Conservation (phyloP, 2,113 vertebrate species). For the Lophura nycthemera region DNA sequence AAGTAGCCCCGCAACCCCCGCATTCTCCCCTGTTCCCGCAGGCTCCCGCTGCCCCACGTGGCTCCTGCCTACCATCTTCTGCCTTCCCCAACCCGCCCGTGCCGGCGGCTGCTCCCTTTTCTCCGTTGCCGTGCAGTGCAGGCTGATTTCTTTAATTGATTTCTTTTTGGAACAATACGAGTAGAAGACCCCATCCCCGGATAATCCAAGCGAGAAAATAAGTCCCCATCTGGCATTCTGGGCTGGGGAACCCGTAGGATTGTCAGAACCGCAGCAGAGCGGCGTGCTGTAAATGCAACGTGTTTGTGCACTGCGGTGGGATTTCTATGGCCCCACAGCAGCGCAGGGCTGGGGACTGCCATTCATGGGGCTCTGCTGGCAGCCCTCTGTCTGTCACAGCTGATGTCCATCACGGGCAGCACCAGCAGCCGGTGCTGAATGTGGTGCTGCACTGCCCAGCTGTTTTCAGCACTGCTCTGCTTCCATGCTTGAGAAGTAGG, state of each 20-base stretch:
- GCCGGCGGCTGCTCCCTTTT: neutral
- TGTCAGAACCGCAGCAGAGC: neutral
- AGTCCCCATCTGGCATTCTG: fast-evolving
- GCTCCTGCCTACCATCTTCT: neutral
- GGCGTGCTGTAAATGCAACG: fast-evolving
- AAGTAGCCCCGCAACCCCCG: constrained; percentile 73
- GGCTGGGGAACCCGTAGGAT: neutral
- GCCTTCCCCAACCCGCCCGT: neutral
- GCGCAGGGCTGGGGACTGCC: neutral
- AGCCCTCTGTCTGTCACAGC: too few species aligned
- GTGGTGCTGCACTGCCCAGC: neutral
- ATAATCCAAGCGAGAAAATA: neutral
- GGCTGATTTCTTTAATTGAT: fast-evolving
- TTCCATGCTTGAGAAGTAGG: fast-evolving
- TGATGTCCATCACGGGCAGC: neutral
- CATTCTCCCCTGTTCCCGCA: neutral
- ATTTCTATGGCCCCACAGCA: neutral
- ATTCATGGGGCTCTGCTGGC: neutral
- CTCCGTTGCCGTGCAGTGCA: fast-evolving
- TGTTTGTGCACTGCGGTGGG: fast-evolving
- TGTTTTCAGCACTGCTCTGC: constrained; percentile 7
- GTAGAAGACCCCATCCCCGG: neutral
- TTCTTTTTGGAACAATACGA: fast-evolving
- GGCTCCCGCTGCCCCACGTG: neutral
- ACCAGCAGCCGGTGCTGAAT: neutral